These are phyloP conservation scores for Agelaius phoeniceus DNA, from an alignment of 2,113 vertebrate genomes.

Conservation along the genomic window DNA sequence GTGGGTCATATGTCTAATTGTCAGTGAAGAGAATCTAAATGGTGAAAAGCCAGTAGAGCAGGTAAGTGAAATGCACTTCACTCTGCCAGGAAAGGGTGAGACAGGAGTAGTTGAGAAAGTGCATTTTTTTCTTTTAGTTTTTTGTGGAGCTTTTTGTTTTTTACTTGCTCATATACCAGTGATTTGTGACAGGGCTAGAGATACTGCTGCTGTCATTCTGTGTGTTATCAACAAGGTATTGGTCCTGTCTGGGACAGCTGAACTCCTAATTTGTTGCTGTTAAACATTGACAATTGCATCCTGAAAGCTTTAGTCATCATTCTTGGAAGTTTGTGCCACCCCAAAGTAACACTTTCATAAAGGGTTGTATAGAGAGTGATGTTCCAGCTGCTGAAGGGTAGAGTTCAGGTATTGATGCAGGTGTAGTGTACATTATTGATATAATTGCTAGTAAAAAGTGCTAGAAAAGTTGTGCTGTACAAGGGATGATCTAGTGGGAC, in stretches of 20 bases:
- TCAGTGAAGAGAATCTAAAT: neutral
- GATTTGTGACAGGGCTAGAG: rapidly evolving
- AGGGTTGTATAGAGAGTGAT: neutral
- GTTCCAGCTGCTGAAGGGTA: neutral
- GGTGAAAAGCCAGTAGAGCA: neutral
- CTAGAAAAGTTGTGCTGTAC: neutral
- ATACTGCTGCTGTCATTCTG: neutral
- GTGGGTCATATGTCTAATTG: neutral
- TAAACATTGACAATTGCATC: neutral
- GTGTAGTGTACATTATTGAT: rapidly evolving
- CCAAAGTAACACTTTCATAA: rapidly evolving
- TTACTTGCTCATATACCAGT: neutral
- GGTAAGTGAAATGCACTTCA: neutral
- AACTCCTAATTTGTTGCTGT: neutral
- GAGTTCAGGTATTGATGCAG: neutral
- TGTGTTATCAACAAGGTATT: neutral
- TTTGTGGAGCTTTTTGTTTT: neutral
- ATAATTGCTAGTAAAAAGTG: neutral
- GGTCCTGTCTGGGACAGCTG: neutral
- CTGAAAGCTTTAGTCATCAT: neutral
- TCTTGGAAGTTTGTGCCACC: neutral
- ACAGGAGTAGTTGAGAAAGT: neutral
- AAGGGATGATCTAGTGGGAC: neutral
- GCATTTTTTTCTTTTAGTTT: neutral
- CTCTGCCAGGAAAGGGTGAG: neutral